Conservation (phyloP, 2,888 invertebrate species). For the Callosobruchus maculatus region DNA sequence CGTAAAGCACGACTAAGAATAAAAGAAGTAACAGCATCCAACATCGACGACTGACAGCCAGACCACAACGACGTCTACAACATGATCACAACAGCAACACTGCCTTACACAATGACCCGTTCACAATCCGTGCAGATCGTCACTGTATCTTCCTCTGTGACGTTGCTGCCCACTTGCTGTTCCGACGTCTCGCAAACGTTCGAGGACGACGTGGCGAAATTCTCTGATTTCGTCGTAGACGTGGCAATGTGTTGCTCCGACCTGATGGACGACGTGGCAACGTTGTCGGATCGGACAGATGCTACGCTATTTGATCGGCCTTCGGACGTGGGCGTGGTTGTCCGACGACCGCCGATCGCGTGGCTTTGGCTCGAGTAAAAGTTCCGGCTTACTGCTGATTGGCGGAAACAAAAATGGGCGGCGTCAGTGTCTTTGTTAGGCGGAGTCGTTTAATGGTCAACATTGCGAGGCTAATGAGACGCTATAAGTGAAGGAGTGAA, state of each 20-base stretch:
- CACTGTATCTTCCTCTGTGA: constrained; percentile 49
- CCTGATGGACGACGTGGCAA: constrained; percentile 26
- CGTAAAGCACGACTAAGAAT: background rate
- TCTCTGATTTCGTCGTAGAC: background rate
- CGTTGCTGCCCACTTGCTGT: background rate
- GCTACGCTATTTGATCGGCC: background rate
- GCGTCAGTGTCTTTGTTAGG: background rate
- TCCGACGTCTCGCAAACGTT: background rate
- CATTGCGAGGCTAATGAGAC: background rate
- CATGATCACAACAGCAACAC: constrained; percentile 24
- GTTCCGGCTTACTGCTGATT: constrained; percentile 44
- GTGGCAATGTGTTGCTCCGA: background rate
- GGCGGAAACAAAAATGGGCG: background rate
- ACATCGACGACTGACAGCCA: background rate
- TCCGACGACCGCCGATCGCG: constrained; percentile 66
- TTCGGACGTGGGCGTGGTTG: constrained; percentile 55
- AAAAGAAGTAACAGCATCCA: constrained; percentile 4
- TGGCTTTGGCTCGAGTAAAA: constrained; percentile 78
- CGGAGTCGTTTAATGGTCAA: background rate
- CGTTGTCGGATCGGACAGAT: constrained; percentile 19
- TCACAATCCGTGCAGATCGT: constrained; percentile 81
- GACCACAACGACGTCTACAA: constrained; percentile 10
- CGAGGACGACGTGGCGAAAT: background rate
- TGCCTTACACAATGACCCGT: constrained; percentile 82
- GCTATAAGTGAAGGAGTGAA: background rate